These are phyloP conservation scores for Oxyura jamaicensis DNA, from an alignment of 2,113 vertebrate genomes.

Conservation along the genomic window DNA sequence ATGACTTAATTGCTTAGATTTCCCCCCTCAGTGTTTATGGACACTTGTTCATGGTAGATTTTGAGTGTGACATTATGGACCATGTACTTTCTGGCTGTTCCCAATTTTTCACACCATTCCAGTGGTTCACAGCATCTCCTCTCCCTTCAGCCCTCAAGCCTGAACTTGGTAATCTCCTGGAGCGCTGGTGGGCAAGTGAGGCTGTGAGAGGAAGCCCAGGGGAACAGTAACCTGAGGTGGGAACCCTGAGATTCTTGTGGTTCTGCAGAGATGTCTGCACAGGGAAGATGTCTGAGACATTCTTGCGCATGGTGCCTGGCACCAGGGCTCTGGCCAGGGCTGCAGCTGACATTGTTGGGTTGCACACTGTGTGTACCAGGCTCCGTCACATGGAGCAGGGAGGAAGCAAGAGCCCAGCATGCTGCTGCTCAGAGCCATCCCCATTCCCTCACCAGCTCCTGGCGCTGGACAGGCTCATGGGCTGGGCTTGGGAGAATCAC, in stretches of 20 bases:
- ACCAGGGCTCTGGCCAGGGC: rapidly evolving
- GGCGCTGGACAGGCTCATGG: not conserved
- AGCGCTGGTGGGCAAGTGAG: rapidly evolving
- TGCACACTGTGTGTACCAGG: not conserved
- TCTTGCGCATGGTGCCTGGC: rapidly evolving
- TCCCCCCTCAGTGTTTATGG: not conserved
- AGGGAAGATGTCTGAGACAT: rapidly evolving
- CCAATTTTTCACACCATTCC: not conserved
- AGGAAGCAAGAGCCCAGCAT: no score
- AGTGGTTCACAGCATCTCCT: not conserved
- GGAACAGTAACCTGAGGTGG: rapidly evolving
- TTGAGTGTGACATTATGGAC: not conserved
- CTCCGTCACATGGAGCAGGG: not conserved
- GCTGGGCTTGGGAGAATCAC: not conserved
- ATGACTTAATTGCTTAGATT: constrained; percentile 48
- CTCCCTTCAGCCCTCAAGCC: no score
- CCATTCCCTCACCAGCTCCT: not conserved
- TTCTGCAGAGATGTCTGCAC: rapidly evolving
- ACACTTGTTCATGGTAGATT: not conserved
- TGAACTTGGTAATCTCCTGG: rapidly evolving
- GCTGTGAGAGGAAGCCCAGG: not conserved
- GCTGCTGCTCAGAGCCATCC: no score
- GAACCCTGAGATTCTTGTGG: rapidly evolving
- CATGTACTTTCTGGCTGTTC: rapidly evolving
- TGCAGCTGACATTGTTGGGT: not conserved